Evolutionary conservation across 2,888 invertebrate genomes (phyloP), one percentile per base, ranked within the genome.

Genomic region (Caenorhabditis macrosperma): DNA sequence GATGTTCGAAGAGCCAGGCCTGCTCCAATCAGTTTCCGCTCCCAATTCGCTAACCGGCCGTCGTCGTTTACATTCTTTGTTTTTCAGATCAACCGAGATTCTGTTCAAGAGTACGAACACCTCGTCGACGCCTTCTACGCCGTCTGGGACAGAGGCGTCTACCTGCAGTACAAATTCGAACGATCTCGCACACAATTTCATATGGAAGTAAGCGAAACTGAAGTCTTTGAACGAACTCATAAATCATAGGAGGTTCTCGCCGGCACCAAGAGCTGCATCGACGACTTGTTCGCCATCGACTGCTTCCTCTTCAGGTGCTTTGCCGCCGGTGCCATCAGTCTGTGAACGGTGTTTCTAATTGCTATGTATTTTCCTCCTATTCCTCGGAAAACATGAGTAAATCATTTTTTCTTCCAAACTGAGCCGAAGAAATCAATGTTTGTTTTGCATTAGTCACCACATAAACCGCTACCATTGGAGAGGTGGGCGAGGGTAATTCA

Each of bases 281-380:
- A 52, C 26, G 28, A 52, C n/a, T 10, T 52, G 9, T 52, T 28
- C 52, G 52, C 52, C 52, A 52, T 52, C 15, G 52, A 52, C 52
- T 26, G 52, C 12, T 52, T 52, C 28, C 20, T 52, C 15, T 52
- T 52, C 52, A 26, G 28, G n/a, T 52, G 52, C 28, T 26, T 52
- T n/a, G 52, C 52, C 5, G 52, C 52, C 52, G 52, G 52, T 4
- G 4, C 6, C 28, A 12, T 52, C 5, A 9, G n/a, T 52, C 22
- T 52, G 2, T 52, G n/a, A 48, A 24, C 6, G 15, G 3, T 38
- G 38, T 9, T 9, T 38, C 15, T 38, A 12, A 9, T 5, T 12
- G 3, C 38, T 5, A 10, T 2, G 38, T 38, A 2, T 15, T 2
- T 38, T 38, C 15, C 15, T 12, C 15, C 6, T 33, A 33, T 33